Evolutionary conservation across 2,113 vertebrate species (phyloP).

Genomic region (Dicentrarchus labrax): DNA sequence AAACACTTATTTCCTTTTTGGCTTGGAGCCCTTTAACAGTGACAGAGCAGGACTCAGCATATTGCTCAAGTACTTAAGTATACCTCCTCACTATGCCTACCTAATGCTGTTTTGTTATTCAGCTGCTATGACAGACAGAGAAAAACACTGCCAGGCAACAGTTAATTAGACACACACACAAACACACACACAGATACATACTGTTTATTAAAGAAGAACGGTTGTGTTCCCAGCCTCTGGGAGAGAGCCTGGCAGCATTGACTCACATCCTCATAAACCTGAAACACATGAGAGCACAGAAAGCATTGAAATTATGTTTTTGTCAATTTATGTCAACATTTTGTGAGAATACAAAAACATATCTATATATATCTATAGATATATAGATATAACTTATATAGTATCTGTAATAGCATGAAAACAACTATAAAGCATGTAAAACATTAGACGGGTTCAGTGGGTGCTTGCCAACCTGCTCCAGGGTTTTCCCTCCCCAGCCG

Average conservation of each 20-base stretch:
- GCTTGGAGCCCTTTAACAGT: too few relatives aligned
- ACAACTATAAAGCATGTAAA: rapidly evolving
- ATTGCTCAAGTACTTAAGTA: neutral
- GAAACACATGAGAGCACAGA: neutral
- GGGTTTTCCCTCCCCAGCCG: conserved; percentile 93
- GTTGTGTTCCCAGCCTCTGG: conserved; percentile 93
- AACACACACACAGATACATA: conserved; percentile 78
- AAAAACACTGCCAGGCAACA: neutral
- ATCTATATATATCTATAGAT: too few relatives aligned
- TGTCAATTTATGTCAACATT: neutral
- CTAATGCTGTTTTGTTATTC: neutral
- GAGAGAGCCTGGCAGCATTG: conserved; percentile 97
- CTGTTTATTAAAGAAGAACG: conserved; percentile 97
- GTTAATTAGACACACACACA: neutral
- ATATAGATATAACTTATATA: too few relatives aligned
- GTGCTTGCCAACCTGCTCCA: conserved; percentile 88
- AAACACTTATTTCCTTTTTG: neutral
- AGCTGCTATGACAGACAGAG: neutral
- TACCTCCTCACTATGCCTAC: neutral
- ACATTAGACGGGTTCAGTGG: too few relatives aligned
- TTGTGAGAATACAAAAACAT: neutral
- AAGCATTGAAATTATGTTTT: too few relatives aligned
- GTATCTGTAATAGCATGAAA: neutral
- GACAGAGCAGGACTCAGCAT: neutral
- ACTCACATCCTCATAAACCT: conserved; percentile 97